Base-by-base conservation (phyloP, 92 coral and sea anemone genomes). In the Ricordea florida region DNA sequence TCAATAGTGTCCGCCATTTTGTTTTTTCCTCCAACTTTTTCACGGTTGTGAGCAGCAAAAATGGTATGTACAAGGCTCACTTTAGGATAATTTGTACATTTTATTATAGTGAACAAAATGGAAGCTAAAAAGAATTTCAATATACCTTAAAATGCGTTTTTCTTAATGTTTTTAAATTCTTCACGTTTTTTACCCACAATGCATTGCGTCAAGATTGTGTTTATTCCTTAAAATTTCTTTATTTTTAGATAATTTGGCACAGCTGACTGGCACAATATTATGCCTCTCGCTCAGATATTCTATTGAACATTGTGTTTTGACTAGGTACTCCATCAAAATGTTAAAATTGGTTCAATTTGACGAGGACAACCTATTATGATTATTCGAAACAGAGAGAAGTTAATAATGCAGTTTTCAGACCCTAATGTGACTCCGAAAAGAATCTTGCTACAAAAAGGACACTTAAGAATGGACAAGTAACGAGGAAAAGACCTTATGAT, bases 41-140 rank as follows among this genome's bases (percentile, higher is more conserved):
- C 63, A 32, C 17, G 70, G 53, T 37, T 38, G 70, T 62, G 10
- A 36, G 51, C 70, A 10, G 30, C 70, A 24, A 62, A 40, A 38
- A 62, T 62, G 70, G 70, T 62, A 62, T 37, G 34, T 62, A 62
- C 70, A 37, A 17, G 70, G 70, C 70, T 62, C 70, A 18, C 17
- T 62, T 62, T 15, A 17, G 14, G 52, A 62, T 37, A 17, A 20
- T 8, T 37, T 62, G 53, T 10, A 62, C 70, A 18, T 40, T 62
- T 62, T 17, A 62, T 62, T 62, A n/a, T 38, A 62, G 51, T 62
- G 70, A 62, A 62, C 24, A 40, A 20, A 28, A 62, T 62, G 70
- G 70, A 62, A 62, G n/a, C 30, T 6, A 20, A 23, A 62, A 62
- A 62, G 70, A 38, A 62, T 20, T 18, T 62, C 48, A 27, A 62